phyloP scores from a whole-genome alignment of 2,797 vertebrate species.

The Chrosomus eos region DNA sequence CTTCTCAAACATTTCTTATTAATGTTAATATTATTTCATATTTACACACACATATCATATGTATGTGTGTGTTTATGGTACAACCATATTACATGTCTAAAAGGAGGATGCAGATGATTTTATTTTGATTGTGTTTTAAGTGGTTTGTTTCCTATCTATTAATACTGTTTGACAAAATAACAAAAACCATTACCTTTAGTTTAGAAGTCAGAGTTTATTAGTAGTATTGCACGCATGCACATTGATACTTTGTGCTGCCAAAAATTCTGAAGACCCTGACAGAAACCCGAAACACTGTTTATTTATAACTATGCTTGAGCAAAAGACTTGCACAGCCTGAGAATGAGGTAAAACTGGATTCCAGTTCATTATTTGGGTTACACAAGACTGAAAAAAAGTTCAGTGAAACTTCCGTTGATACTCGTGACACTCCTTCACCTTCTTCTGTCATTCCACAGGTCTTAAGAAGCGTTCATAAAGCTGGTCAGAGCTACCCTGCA shows the following conservation, averaged over 20 bases:
- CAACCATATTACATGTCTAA: not conserved
- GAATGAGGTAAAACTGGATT: constrained; percentile 53
- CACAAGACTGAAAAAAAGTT: constrained; percentile 10
- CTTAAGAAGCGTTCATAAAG: constrained; percentile 77
- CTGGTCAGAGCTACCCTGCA: constrained; percentile 73
- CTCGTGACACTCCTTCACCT: constrained; percentile 1
- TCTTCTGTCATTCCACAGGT: constrained; percentile 70
- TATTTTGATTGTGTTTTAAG: not conserved
- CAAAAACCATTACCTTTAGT: not conserved
- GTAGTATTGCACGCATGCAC: not conserved
- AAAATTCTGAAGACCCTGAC: not conserved
- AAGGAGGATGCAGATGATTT: not conserved
- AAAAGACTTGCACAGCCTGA: constrained; percentile 13
- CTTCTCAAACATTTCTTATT: not conserved
- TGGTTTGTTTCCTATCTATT: not conserved
- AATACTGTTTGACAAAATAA: not conserved
- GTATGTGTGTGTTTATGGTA: too few relatives aligned
- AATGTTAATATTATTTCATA: too few relatives aligned
- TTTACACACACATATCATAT: too few relatives aligned
- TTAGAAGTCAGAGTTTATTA: not conserved
- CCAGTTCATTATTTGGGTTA: constrained; percentile 12
- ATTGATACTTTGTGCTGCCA: not conserved
- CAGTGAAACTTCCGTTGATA: constrained; percentile 28
- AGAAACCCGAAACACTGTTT: not conserved
- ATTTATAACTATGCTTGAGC: not conserved